These are phyloP conservation scores for Uropetala carovei DNA, from an alignment of 2,888 invertebrate species.

Conservation along the genomic window DNA sequence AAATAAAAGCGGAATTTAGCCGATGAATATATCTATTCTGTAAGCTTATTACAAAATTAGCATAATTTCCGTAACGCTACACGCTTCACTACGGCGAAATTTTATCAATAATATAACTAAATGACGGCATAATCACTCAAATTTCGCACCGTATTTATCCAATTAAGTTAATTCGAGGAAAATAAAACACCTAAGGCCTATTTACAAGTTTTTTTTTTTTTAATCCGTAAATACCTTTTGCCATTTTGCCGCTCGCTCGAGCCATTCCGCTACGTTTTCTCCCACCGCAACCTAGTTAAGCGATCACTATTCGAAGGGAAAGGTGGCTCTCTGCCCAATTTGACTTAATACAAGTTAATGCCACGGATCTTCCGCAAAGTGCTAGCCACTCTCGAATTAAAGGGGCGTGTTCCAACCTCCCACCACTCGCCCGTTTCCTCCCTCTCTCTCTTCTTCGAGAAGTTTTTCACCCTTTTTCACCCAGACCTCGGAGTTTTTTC, in stretches of 20 bases:
- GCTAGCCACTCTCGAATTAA: slow-evolving; percentile 1
- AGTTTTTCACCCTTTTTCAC: not conserved
- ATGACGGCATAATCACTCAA: too few relatives aligned
- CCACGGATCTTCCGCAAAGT: slow-evolving; percentile 19
- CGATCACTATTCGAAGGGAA: not conserved
- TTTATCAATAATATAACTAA: too few relatives aligned
- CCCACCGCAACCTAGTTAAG: not conserved
- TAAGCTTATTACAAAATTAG: too few relatives aligned
- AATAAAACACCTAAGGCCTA: too few relatives aligned
- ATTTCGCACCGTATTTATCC: too few relatives aligned
- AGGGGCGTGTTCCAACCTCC: not conserved
- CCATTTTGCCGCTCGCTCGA: slow-evolving; percentile 4
- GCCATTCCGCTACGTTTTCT: not conserved
- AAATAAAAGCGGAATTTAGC: too few relatives aligned
- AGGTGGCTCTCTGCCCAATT: slow-evolving; percentile 13
- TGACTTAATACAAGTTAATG: slow-evolving; percentile 35
- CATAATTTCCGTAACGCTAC: too few relatives aligned
- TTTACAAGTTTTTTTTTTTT: too few relatives aligned
- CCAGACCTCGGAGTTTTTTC: not conserved
- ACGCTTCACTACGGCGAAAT: too few relatives aligned
- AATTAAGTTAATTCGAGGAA: too few relatives aligned
- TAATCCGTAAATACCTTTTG: not conserved
- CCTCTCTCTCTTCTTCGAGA: not conserved
- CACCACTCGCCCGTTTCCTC: not conserved
- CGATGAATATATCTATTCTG: too few relatives aligned